Conservation (phyloP, 2,888 invertebrate genomes). For the Arrhopalites spinosus region DNA sequence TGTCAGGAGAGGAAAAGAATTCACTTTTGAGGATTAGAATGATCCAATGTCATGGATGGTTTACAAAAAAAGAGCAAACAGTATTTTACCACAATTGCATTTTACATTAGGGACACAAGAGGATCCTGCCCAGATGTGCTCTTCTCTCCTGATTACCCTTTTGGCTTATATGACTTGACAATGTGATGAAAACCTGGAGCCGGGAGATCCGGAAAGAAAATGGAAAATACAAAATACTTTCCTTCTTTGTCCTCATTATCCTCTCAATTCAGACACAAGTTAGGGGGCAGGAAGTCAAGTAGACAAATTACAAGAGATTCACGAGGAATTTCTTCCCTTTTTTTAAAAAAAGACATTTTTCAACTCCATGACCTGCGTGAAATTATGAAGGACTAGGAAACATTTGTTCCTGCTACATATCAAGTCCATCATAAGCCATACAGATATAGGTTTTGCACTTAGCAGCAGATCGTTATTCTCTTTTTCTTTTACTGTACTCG, state of each 20-base stretch:
- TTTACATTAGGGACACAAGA: neutral
- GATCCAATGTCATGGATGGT: too few relatives aligned
- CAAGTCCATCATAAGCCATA: too few relatives aligned
- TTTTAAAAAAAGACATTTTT: too few relatives aligned
- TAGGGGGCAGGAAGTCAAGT: too few relatives aligned
- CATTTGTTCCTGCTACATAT: too few relatives aligned
- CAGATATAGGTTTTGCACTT: neutral
- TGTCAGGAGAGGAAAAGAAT: too few relatives aligned
- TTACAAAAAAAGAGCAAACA: neutral
- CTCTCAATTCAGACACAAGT: too few relatives aligned
- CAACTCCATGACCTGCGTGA: slow-evolving; percentile 17
- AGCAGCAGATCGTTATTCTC: too few relatives aligned
- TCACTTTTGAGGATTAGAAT: too few relatives aligned
- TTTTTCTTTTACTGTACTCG: neutral
- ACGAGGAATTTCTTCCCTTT: too few relatives aligned
- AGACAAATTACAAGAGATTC: too few relatives aligned
- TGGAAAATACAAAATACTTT: neutral
- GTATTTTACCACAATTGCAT: neutral
- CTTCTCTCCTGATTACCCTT: neutral
- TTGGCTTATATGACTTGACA: neutral
- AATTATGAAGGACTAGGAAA: neutral
- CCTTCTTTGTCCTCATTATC: too few relatives aligned
- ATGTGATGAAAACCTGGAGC: slow-evolving; percentile 9
- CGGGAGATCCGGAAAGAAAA: neutral
- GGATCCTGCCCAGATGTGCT: neutral